These are phyloP conservation scores for Mantis religiosa DNA, from an alignment of 2,888 invertebrate genomes.

Conservation along the genomic window DNA sequence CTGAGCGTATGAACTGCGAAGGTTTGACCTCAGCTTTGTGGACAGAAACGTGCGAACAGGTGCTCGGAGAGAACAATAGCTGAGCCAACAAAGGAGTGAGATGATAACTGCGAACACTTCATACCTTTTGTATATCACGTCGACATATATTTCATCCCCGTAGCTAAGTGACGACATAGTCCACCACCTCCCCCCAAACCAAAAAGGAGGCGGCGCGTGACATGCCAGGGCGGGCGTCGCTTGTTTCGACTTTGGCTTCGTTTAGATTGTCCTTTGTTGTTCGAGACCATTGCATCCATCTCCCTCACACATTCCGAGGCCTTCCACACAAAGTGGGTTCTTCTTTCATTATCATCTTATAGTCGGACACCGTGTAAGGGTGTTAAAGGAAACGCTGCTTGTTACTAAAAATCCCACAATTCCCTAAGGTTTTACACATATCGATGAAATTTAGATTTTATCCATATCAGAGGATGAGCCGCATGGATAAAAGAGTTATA, in stretches of 20 bases:
- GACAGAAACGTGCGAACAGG: not conserved
- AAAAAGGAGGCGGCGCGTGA: not conserved
- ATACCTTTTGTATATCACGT: not conserved
- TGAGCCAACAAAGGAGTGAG: not conserved
- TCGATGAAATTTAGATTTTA: no score
- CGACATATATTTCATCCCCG: not conserved
- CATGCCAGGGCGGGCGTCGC: not conserved
- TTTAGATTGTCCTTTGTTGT: slow-evolving; percentile 16
- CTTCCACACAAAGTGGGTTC: not conserved
- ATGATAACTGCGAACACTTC: not conserved
- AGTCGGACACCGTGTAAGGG: no score
- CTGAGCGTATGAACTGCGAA: no score
- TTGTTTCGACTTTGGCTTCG: not conserved
- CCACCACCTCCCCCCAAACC: not conserved
- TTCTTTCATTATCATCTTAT: not conserved
- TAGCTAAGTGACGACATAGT: slow-evolving; percentile 1
- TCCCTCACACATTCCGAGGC: not conserved
- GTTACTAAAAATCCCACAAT: no score
- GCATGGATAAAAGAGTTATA: no score
- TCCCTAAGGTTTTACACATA: no score
- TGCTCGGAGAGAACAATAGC: not conserved
- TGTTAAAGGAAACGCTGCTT: no score
- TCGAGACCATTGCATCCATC: not conserved
- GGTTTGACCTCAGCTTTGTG: no score
- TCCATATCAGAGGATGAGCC: no score